A percentile compares a stretch with the other conserved stretches of the same genome.
These are phyloP conservation scores for Nephrocerus scutellatus DNA, from an alignment of 2,888 invertebrate species.

Conservation along the genomic window DNA sequence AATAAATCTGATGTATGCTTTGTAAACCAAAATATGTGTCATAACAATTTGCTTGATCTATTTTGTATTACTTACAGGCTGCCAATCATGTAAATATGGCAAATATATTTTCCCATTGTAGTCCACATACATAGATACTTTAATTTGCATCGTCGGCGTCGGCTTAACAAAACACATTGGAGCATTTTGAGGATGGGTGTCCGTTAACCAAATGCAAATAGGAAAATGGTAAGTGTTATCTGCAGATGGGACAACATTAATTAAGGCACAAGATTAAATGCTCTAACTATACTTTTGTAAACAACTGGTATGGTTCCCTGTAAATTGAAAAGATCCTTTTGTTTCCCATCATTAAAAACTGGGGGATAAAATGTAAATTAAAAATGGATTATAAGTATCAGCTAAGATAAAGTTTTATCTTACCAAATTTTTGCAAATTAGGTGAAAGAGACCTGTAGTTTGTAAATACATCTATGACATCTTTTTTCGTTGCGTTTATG, in stretches of 20 bases:
- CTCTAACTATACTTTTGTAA: conserved; percentile 61
- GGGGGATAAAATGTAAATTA: conserved; percentile 23
- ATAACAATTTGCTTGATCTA: too few species aligned
- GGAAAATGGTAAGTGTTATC: conserved; percentile 90
- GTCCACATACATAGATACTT: conserved; percentile 90
- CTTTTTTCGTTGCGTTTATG: conserved; percentile 59
- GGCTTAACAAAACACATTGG: conserved; percentile 94
- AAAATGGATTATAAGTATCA: neutral
- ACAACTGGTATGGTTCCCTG: conserved; percentile 89
- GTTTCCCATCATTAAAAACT: conserved; percentile 85
- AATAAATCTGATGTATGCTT: conserved; percentile 71
- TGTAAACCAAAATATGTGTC: conserved; percentile 10
- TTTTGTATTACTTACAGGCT: conserved; percentile 54
- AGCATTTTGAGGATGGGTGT: conserved; percentile 94
- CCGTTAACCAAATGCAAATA: conserved; percentile 91
- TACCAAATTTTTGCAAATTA: conserved; percentile 64
- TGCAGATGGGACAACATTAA: conserved; percentile 34
- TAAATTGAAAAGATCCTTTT: conserved; percentile 73
- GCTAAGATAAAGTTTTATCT: conserved; percentile 31
- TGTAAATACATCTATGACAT: conserved; percentile 58
- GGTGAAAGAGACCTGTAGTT: conserved; percentile 61
- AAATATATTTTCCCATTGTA: conserved; percentile 92
- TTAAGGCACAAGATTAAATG: neutral
- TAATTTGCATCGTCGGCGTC: conserved; percentile 91
- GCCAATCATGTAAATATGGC: conserved; percentile 96